phyloP scores from a whole-genome alignment of 2,797 vertebrate species.

The Adrianichthys oophorus region DNA sequence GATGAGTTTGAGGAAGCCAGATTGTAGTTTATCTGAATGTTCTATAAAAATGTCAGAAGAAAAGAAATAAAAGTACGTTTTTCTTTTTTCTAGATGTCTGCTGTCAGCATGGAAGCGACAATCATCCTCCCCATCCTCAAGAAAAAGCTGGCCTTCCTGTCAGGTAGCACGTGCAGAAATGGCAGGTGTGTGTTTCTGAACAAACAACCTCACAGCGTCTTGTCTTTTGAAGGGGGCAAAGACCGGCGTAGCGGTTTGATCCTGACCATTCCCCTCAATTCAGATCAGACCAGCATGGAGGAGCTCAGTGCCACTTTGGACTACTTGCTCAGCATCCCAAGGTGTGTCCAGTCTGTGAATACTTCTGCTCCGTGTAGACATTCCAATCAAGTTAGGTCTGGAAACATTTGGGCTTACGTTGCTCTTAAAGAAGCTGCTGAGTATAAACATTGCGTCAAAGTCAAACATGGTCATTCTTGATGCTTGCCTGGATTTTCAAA shows the following conservation, averaged over 20 bases:
- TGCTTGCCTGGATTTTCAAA: too few species aligned
- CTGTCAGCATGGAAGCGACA: constrained; percentile 87
- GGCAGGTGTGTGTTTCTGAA: neutral
- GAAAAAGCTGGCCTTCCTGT: constrained; percentile 96
- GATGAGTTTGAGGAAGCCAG: neutral
- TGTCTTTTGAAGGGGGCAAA: constrained; percentile 85
- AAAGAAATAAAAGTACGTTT: too few species aligned
- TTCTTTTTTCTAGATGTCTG: constrained; percentile 53
- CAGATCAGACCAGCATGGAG: constrained; percentile 98
- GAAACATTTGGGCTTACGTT: constrained; percentile 1
- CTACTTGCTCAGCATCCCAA: constrained; percentile 97
- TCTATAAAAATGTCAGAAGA: constrained; percentile 1
- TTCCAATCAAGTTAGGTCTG: too few species aligned
- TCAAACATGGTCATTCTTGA: too few species aligned
- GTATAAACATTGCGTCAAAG: too few species aligned
- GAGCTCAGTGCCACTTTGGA: constrained; percentile 94
- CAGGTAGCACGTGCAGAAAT: constrained; percentile 78
- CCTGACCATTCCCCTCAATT: constrained; percentile 95
- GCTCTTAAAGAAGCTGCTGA: too few species aligned
- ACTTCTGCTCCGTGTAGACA: too few species aligned
- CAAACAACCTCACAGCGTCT: constrained; percentile 1
- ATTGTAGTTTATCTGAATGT: neutral
- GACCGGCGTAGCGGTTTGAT: constrained; percentile 97
- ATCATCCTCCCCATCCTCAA: constrained; percentile 90
- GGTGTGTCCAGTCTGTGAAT: constrained; percentile 65